These are phyloP conservation scores for Nerophis ophidion DNA, from an alignment of 2,113 vertebrate species.

Conservation along the genomic window DNA sequence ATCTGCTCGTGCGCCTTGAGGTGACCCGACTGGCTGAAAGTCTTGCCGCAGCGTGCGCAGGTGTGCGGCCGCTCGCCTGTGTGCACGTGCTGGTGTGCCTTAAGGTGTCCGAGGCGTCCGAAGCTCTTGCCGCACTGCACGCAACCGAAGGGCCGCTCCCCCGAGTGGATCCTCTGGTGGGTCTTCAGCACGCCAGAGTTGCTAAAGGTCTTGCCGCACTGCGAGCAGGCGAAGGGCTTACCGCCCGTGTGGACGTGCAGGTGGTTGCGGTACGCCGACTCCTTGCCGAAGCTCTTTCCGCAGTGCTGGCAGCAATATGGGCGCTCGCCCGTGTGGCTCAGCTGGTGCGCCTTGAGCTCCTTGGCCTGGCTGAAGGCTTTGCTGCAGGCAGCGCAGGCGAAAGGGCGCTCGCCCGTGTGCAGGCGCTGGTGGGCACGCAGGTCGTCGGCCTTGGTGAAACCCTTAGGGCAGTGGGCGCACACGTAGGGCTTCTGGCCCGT, in stretches of 20 bases:
- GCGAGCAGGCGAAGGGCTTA: slow-evolving; percentile 67
- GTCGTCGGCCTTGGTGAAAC: slow-evolving; percentile 74
- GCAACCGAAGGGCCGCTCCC: slow-evolving; percentile 73
- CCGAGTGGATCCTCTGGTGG: slow-evolving; percentile 76
- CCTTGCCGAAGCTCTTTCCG: slow-evolving; percentile 72
- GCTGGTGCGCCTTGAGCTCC: slow-evolving; percentile 72
- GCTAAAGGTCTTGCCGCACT: slow-evolving; percentile 75
- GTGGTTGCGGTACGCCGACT: slow-evolving; percentile 72
- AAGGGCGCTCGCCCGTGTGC: slow-evolving; percentile 74
- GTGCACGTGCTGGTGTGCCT: slow-evolving; percentile 78
- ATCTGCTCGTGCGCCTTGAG: slow-evolving; percentile 76
- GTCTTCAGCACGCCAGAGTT: slow-evolving; percentile 74
- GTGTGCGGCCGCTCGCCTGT: slow-evolving; percentile 71
- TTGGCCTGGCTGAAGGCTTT: slow-evolving; percentile 73
- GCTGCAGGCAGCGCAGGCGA: slow-evolving; percentile 66
- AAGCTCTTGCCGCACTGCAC: slow-evolving; percentile 77
- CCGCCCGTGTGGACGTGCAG: slow-evolving; percentile 69
- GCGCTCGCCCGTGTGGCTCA: slow-evolving; percentile 69
- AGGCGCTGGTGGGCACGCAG: slow-evolving; percentile 73
- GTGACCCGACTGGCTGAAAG: slow-evolving; percentile 77
- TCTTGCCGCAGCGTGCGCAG: slow-evolving; percentile 68
- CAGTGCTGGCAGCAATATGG: slow-evolving; percentile 71
- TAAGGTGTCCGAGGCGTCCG: slow-evolving; percentile 74
- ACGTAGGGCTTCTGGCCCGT: slow-evolving; percentile 74
- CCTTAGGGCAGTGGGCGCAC: slow-evolving; percentile 75